These are phyloP conservation scores for Pristionchus maxplancki DNA, from an alignment of 2,888 invertebrate genomes.

Conservation along the genomic window DNA sequence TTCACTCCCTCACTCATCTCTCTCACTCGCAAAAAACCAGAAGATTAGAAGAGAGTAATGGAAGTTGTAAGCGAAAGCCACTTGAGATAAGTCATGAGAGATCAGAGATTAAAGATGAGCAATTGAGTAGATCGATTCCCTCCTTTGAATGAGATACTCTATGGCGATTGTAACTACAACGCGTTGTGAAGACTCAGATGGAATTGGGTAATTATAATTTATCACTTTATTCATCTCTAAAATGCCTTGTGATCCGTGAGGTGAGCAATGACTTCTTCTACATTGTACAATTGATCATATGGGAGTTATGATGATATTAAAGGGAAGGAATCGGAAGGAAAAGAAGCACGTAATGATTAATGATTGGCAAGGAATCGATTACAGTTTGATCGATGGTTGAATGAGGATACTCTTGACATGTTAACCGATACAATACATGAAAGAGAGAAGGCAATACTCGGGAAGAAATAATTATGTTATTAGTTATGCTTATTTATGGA, in stretches of 20 bases:
- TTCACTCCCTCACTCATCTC: neutral
- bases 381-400: constrained; percentile 29
- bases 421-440: constrained; percentile 25
- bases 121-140: neutral
- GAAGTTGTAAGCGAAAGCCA: neutral
- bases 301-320: constrained; percentile 40
- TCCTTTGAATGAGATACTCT: neutral
- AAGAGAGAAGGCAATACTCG: constrained; percentile 39
- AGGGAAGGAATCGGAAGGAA: constrained; percentile 5
- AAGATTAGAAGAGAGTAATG: neutral
- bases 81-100: neutral
- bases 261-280: constrained; percentile 13
- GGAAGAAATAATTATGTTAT: constrained; percentile 26
- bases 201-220: neutral
- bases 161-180: constrained; percentile 8
- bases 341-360: constrained; percentile 26
- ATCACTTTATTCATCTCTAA: constrained; percentile 23
- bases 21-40: neutral
- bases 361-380: constrained; percentile 28
- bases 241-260: constrained; percentile 35
- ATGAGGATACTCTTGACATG: constrained; percentile 3
- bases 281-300: constrained; percentile 35
- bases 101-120: neutral
- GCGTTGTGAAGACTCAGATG: neutral
- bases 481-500: constrained; percentile 14